Conservation (phyloP, 2,888 invertebrate genomes). For the Dilophus febrilis region DNA sequence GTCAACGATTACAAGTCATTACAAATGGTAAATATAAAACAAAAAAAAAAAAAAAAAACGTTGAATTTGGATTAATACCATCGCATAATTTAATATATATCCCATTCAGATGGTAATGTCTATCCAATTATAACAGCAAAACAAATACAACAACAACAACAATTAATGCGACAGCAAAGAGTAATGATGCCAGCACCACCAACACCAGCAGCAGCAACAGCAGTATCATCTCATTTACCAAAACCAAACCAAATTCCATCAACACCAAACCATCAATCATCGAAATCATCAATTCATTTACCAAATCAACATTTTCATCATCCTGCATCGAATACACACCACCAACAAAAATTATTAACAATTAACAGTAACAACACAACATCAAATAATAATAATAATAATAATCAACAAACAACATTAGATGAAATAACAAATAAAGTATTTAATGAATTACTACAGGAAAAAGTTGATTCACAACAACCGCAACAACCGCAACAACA, state of each 20-base stretch:
- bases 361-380: slow-evolving; percentile 3
- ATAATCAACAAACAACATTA: slow-evolving; percentile 21
- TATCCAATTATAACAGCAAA: background rate
- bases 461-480: slow-evolving; percentile 33
- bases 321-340: slow-evolving; percentile 3
- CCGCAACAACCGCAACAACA: no score
- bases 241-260: no score
- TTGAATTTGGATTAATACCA: no score
- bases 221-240: slow-evolving; percentile 8
- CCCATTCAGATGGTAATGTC: background rate
- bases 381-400: no score
- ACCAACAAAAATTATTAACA: slow-evolving; percentile 6
- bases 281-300: background rate
- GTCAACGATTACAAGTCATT: slow-evolving; percentile 40
- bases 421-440: slow-evolving; percentile 64
- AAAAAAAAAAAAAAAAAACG: no score
- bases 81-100: no score
- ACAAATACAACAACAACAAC: background rate
- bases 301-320: slow-evolving; percentile 6
- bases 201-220: background rate
- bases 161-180: background rate
- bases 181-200: background rate
- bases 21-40: no score
- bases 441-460: slow-evolving; percentile 55
- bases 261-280: background rate